phyloP scores from a whole-genome alignment of 2,888 invertebrate genomes.

The Adelognathus sp. region DNA sequence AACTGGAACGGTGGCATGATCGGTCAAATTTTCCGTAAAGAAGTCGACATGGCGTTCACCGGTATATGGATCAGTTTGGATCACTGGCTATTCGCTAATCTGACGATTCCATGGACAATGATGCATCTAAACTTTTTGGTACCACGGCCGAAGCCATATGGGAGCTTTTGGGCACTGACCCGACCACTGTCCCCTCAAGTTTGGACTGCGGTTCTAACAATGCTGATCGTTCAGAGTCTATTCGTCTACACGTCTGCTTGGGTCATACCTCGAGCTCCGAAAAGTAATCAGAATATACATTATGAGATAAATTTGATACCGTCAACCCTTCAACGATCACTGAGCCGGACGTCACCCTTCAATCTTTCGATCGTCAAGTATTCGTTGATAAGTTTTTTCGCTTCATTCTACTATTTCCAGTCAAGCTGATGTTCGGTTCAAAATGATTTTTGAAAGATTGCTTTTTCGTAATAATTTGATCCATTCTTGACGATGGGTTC shows the following conservation, averaged over 20 bases:
- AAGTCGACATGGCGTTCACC: constrained; percentile 74
- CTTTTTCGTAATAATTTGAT: not conserved
- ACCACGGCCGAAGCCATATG: constrained; percentile 72
- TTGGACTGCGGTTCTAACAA: constrained; percentile 66
- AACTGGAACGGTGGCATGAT: constrained; percentile 73
- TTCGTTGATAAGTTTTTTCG: no score
- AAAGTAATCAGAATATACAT: constrained; percentile 61
- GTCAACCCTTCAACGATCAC: no score
- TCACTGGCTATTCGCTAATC: constrained; percentile 62
- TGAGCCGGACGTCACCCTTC: no score
- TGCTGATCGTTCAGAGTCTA: constrained; percentile 61
- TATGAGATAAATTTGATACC: not conserved
- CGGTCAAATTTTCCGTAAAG: constrained; percentile 63
- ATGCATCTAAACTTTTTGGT: constrained; percentile 71
- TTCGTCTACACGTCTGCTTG: constrained; percentile 66
- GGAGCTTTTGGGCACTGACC: constrained; percentile 74
- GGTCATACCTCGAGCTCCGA: constrained; percentile 67
- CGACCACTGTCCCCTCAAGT: constrained; percentile 69
- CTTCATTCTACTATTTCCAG: no score
- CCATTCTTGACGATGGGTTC: not conserved
- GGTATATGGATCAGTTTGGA: constrained; percentile 70
- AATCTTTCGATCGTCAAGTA: no score
- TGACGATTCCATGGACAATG: constrained; percentile 72
- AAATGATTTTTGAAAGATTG: not conserved
- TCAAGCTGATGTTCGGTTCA: no score